These are phyloP conservation scores for Cancer borealis DNA, from an alignment of 2,888 invertebrate species.

Conservation along the genomic window DNA sequence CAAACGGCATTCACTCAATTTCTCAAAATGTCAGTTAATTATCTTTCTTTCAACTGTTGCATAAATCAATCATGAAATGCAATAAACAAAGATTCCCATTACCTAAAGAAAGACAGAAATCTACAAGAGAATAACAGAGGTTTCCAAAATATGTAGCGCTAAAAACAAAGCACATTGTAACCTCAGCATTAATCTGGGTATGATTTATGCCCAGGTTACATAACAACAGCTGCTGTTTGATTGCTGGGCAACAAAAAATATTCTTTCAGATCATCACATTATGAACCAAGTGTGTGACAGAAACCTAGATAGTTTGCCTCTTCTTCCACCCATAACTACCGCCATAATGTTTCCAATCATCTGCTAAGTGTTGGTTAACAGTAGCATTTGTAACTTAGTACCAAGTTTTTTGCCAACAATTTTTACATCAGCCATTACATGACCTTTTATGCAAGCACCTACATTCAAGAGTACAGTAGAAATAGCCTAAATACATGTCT, in stretches of 20 bases:
- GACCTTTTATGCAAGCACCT: neutral
- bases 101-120: slow-evolving; percentile 22
- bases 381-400: neutral
- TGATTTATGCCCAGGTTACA: neutral
- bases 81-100: neutral
- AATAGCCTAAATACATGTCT: neutral
- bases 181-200: neutral
- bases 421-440: neutral
- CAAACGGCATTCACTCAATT: neutral
- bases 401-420: neutral
- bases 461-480: neutral
- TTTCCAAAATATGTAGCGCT: neutral
- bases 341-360: neutral
- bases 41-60: neutral
- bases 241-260: neutral
- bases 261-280: neutral
- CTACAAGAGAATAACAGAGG: slow-evolving; percentile 28
- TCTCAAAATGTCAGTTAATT: neutral
- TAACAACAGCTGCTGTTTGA: slow-evolving; percentile 9
- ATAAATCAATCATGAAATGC: neutral
- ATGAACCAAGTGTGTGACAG: slow-evolving; percentile 15
- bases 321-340: neutral
- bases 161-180: neutral
- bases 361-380: neutral
- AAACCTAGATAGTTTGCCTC: neutral